These are phyloP conservation scores for Sprattus sprattus DNA, from an alignment of 2,113 vertebrate species.

Conservation along the genomic window DNA sequence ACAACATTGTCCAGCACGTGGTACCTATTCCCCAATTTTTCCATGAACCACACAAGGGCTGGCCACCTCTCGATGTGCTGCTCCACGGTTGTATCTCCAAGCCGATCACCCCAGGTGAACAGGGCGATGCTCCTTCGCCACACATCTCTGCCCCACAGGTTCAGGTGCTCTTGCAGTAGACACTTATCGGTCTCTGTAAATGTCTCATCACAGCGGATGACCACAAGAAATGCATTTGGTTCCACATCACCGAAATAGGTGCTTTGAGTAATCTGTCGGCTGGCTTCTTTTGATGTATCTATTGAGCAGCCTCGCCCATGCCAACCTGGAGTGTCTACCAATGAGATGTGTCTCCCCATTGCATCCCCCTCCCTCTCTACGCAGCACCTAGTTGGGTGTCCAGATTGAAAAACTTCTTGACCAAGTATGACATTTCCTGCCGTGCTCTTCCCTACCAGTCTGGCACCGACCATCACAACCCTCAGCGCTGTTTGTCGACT, in stretches of 20 bases:
- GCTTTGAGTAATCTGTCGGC: slow-evolving; percentile 32
- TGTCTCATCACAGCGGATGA: slow-evolving; percentile 48
- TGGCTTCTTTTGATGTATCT: slow-evolving; percentile 40
- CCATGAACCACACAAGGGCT: slow-evolving; percentile 46
- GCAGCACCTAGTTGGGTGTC: slow-evolving; percentile 10
- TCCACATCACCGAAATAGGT: slow-evolving; percentile 22
- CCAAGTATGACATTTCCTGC: slow-evolving; percentile 43
- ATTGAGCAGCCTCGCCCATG: slow-evolving; percentile 46
- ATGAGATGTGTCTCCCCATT: slow-evolving; percentile 16
- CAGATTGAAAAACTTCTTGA: slow-evolving; percentile 29
- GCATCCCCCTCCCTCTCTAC: background rate
- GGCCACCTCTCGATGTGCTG: slow-evolving; percentile 56
- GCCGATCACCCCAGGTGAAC: slow-evolving; percentile 53
- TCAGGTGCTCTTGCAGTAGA: slow-evolving; percentile 41
- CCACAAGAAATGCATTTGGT: slow-evolving; percentile 44
- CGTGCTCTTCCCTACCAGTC: slow-evolving; percentile 50
- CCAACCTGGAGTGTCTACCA: slow-evolving; percentile 55
- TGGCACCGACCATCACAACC: slow-evolving; percentile 46
- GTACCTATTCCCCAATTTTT: slow-evolving; percentile 53
- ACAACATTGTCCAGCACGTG: slow-evolving; percentile 50
- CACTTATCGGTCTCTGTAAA: slow-evolving; percentile 48
- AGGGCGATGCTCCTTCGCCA: slow-evolving; percentile 44
- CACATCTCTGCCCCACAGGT: slow-evolving; percentile 17
- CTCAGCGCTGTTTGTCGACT: slow-evolving; percentile 8
- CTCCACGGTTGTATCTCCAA: slow-evolving; percentile 46